These are phyloP conservation scores for Pipistrellus nathusii DNA, from an alignment of 2,797 vertebrate species.

Conservation along the genomic window DNA sequence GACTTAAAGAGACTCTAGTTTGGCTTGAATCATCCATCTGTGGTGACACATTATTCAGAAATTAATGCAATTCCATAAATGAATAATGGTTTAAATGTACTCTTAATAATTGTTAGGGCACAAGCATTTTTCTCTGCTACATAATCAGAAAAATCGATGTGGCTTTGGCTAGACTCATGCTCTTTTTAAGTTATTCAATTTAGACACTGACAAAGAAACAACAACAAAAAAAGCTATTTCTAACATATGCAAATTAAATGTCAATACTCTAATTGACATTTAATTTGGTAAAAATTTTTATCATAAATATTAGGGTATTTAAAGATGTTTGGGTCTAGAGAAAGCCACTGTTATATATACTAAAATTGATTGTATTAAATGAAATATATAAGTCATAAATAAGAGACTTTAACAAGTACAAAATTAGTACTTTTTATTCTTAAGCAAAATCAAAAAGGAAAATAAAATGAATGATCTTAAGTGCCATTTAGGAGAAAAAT, in stretches of 20 bases:
- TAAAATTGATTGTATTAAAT: neutral
- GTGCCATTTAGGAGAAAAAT: neutral
- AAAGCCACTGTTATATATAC: neutral
- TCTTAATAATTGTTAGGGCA: slow-evolving; percentile 82
- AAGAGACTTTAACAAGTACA: neutral
- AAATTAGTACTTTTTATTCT: neutral
- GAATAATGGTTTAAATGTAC: slow-evolving; percentile 86
- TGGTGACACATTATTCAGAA: slow-evolving; percentile 81
- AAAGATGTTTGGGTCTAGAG: neutral
- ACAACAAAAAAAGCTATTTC: neutral
- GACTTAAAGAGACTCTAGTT: slow-evolving; percentile 83
- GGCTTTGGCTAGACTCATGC: slow-evolving; percentile 67
- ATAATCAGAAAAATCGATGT: slow-evolving; percentile 81
- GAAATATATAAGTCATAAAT: neutral
- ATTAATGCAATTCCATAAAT: slow-evolving; percentile 86
- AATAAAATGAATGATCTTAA: neutral
- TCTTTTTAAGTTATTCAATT: slow-evolving; percentile 75
- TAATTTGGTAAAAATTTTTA: neutral
- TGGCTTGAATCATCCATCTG: slow-evolving; percentile 82
- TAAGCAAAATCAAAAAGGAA: neutral
- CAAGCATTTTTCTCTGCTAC: slow-evolving; percentile 72
- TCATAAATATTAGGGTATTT: neutral
- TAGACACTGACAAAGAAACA: slow-evolving; percentile 59
- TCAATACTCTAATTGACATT: slow-evolving; percentile 43
- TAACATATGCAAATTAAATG: slow-evolving; percentile 54